A percentile compares a stretch with the other conserved stretches of the same genome.
Evolutionary conservation across 1,140 invertebrate species (phyloP).

Genomic region (Drosophila prosaltans): DNA sequence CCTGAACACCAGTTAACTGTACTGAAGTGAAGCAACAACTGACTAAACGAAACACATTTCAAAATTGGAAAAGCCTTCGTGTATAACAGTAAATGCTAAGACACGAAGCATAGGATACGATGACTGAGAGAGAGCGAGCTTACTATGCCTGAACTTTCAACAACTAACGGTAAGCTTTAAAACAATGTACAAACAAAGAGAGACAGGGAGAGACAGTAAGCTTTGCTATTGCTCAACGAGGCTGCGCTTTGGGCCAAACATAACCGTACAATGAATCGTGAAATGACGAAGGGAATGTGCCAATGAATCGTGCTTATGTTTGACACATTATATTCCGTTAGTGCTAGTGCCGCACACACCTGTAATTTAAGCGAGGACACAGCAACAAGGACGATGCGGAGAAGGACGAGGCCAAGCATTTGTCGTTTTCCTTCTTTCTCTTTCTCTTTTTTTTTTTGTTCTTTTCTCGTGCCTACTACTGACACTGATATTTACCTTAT

Average conservation of each 20-base stretch:
- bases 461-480: constrained; percentile 51
- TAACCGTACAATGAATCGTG: constrained; percentile 12
- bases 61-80: constrained; percentile 46
- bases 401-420: constrained; percentile 40
- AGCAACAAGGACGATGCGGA: constrained; percentile 34
- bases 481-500: constrained; percentile 73
- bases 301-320: constrained; percentile 50
- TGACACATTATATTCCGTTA: constrained; percentile 60
- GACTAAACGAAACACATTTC: constrained; percentile 45
- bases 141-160: constrained; percentile 32
- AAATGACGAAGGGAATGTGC: not conserved
- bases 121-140: constrained; percentile 27
- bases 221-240: constrained; percentile 31
- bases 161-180: not conserved
- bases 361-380: constrained; percentile 73
- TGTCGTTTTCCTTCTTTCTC: constrained; percentile 31
- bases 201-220: constrained; percentile 16
- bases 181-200: not conserved
- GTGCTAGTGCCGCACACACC: constrained; percentile 60
- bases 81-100: constrained; percentile 44
- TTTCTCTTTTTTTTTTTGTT: constrained; percentile 20
- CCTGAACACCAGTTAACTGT: constrained; percentile 48
- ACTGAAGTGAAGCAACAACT: constrained; percentile 79
- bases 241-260: constrained; percentile 29
- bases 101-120: constrained; percentile 15